These are phyloP conservation scores for Gobiocypris rarus DNA, from an alignment of 2,113 vertebrate species.

Conservation along the genomic window DNA sequence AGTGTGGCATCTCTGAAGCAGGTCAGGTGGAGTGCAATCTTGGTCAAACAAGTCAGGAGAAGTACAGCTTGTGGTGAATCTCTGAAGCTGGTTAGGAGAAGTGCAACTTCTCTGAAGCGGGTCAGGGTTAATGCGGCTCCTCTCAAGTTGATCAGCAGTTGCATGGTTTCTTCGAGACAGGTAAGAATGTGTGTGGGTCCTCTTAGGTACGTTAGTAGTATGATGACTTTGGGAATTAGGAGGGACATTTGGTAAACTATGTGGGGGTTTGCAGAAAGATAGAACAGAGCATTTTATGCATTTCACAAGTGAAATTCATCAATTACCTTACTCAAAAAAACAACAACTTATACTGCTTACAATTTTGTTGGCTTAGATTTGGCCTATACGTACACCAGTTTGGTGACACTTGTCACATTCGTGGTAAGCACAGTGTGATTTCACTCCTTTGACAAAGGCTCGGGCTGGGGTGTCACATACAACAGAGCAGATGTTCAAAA, in stretches of 20 bases:
- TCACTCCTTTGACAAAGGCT: too few relatives aligned
- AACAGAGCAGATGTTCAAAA: too few relatives aligned
- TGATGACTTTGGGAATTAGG: not conserved
- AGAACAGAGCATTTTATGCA: not conserved
- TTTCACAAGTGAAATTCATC: not conserved
- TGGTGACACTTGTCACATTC: too few relatives aligned
- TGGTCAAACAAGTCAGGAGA: not conserved
- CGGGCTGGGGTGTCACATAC: too few relatives aligned
- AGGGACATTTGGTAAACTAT: not conserved
- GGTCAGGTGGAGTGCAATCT: not conserved
- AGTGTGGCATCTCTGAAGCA: not conserved
- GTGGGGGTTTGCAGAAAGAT: not conserved
- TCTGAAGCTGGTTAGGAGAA: not conserved
- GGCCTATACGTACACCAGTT: not conserved
- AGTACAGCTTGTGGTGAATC: not conserved
- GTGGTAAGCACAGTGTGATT: too few relatives aligned
- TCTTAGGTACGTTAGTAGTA: too few relatives aligned
- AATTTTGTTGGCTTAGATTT: not conserved
- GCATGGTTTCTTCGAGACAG: too few relatives aligned
- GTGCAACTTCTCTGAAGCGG: not conserved
- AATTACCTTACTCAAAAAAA: not conserved
- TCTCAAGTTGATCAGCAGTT: too few relatives aligned
- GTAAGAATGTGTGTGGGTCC: too few relatives aligned
- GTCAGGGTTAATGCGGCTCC: not conserved
- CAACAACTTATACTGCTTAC: not conserved